Conservation (phyloP, 1,140 invertebrate genomes). For the Acromyrmex charruanus region DNA sequence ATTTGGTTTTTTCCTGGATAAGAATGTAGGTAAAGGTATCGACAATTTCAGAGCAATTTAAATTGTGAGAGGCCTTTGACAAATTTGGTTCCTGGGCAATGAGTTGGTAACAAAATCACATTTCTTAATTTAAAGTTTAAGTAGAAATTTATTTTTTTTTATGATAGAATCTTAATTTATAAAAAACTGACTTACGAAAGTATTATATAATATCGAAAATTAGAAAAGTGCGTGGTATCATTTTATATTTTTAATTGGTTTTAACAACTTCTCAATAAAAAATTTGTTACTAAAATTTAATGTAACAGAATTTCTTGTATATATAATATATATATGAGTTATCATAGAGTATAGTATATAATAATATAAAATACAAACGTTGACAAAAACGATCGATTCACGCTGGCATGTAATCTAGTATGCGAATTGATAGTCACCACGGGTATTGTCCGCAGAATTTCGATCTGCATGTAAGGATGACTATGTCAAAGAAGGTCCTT, state of each 20-base stretch:
- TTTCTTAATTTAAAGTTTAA: background rate
- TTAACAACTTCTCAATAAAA: background rate
- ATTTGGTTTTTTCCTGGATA: background rate
- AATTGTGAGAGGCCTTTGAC: background rate
- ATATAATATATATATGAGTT: background rate
- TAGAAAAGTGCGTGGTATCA: background rate
- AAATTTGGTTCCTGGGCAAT: background rate
- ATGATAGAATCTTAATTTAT: background rate
- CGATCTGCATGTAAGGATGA: constrained; percentile 46
- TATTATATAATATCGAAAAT: background rate
- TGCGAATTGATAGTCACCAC: background rate
- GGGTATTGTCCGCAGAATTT: constrained; percentile 21
- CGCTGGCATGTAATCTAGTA: background rate
- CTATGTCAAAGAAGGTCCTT: constrained; percentile 28
- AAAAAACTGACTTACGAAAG: background rate
- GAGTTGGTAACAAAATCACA: background rate
- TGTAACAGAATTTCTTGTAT: background rate
- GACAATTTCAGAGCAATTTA: constrained; percentile 2
- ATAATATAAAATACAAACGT: background rate
- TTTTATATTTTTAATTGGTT: background rate
- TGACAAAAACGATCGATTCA: background rate
- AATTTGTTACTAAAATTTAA: background rate
- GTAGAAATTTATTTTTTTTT: background rate
- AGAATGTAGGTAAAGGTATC: background rate
- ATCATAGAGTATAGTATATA: background rate